Conservation (phyloP, 2,113 vertebrate species). For the Rhagologus leucostigma region DNA sequence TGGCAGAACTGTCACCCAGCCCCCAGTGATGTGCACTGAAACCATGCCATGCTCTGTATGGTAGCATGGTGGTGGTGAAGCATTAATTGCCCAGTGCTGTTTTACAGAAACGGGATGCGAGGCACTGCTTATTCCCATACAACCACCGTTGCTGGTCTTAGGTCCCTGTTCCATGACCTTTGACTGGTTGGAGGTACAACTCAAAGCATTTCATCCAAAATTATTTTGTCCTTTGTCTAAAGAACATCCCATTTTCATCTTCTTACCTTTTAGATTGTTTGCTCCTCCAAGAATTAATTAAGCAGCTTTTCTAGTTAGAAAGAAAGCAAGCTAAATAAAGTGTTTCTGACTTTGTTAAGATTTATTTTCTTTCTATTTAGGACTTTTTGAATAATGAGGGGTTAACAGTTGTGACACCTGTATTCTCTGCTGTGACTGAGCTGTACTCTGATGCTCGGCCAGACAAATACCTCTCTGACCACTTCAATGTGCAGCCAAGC, state of each 20-base stretch:
- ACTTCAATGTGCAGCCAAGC: fast-evolving
- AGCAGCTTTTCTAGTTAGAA: neutral
- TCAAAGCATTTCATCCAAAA: neutral
- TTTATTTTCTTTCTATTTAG: neutral
- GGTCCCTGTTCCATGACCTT: neutral
- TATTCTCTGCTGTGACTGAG: neutral
- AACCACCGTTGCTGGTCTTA: neutral
- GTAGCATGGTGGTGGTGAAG: neutral
- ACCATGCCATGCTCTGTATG: fast-evolving
- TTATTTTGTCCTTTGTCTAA: neutral
- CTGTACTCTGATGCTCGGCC: neutral
- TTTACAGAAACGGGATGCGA: neutral
- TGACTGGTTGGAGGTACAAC: neutral
- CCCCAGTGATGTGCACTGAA: neutral
- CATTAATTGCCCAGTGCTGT: neutral
- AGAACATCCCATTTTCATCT: neutral
- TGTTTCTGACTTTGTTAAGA: neutral
- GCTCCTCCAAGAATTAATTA: neutral
- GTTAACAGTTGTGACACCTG: fast-evolving
- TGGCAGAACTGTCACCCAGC: neutral
- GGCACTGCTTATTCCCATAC: neutral
- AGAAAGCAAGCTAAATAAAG: neutral
- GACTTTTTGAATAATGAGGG: neutral
- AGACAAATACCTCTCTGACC: neutral
- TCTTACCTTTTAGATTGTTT: neutral